These are phyloP conservation scores for Tapirus indicus DNA, from an alignment of 2,797 vertebrate species.

Conservation along the genomic window DNA sequence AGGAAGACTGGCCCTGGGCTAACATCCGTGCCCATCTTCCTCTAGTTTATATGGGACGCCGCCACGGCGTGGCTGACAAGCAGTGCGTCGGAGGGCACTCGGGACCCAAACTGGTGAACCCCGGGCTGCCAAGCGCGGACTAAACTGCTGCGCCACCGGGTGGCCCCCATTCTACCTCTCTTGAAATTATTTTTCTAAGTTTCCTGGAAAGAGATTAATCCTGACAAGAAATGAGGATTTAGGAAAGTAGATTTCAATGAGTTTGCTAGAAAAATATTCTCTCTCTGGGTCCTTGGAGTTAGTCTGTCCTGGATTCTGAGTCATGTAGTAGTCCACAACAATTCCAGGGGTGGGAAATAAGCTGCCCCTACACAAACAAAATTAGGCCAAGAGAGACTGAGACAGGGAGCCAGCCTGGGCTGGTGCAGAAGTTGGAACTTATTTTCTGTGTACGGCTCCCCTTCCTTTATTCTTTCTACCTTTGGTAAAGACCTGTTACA, in stretches of 20 bases:
- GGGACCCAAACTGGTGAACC: too few species aligned
- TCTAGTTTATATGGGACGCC: too few species aligned
- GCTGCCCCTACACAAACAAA: background rate
- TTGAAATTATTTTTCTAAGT: conserved; percentile 11
- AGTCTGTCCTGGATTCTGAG: background rate
- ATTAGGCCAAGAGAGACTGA: background rate
- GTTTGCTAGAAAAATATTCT: background rate
- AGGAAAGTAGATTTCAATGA: background rate
- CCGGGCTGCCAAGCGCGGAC: too few species aligned
- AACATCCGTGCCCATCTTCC: too few species aligned
- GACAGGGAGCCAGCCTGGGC: background rate
- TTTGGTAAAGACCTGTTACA: background rate
- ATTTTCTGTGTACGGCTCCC: background rate
- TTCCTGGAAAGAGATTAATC: background rate
- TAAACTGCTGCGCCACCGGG: too few species aligned
- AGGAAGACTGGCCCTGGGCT: too few species aligned
- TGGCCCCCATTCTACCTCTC: background rate
- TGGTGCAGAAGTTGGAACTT: background rate
- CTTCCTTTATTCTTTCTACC: background rate
- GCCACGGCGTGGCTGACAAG: too few species aligned
- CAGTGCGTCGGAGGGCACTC: too few species aligned
- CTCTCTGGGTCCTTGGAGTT: background rate
- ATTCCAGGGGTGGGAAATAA: background rate
- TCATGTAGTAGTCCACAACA: background rate
- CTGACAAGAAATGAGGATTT: background rate